These are phyloP conservation scores for Pectinophora gossypiella DNA, from an alignment of 1,140 invertebrate genomes.

Conservation along the genomic window DNA sequence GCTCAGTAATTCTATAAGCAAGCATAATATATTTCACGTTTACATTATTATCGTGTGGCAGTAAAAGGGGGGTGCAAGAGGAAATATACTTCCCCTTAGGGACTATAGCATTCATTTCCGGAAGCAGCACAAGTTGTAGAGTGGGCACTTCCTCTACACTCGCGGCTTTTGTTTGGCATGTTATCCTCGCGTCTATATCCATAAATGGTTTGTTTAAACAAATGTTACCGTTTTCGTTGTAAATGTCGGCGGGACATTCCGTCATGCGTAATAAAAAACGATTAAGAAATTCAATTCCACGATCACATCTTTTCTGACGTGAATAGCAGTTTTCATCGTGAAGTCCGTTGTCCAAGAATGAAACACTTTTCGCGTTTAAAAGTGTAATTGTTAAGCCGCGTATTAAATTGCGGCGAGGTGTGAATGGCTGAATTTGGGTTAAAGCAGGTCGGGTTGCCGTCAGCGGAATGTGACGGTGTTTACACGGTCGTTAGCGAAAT, in stretches of 20 bases:
- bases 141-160: not conserved
- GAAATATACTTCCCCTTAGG: conserved; percentile 1
- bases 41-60: not conserved
- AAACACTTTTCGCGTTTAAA: too few species aligned
- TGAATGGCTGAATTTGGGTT: not conserved
- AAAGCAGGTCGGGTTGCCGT: not conserved
- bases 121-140: not conserved
- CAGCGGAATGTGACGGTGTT: not conserved
- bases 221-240: too few species aligned
- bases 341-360: too few species aligned
- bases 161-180: not conserved
- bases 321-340: too few species aligned
- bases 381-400: not conserved
- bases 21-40: too few species aligned
- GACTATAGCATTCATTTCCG: conserved; percentile 1
- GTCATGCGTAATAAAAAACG: too few species aligned
- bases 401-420: not conserved
- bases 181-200: too few species aligned
- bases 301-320: too few species aligned
- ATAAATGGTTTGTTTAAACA: too few species aligned
- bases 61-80: not conserved
- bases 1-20: too few species aligned
- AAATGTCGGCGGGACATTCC: too few species aligned
- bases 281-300: too few species aligned
- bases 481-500: conserved; percentile 17